A percentile compares a stretch with the other conserved stretches of the same genome.
Evolutionary conservation across 2,888 invertebrate genomes (phyloP).

Genomic region (Emesis castigata): DNA sequence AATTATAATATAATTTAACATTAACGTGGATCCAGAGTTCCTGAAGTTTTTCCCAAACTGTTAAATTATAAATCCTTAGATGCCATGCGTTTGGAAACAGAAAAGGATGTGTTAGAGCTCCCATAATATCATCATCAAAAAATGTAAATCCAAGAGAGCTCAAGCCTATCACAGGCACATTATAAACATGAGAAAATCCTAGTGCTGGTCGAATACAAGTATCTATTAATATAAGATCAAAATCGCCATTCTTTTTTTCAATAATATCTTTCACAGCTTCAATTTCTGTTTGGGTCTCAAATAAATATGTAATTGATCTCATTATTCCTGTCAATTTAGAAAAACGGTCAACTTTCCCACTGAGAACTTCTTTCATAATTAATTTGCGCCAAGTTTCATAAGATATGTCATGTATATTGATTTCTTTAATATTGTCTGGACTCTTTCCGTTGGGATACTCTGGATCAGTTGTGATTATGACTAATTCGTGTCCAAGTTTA

Average conservation of each 20-base stretch:
- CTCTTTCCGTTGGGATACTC: slow-evolving; percentile 63
- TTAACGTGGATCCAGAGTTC: slow-evolving; percentile 29
- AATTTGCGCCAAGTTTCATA: slow-evolving; percentile 42
- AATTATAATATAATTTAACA: slow-evolving; percentile 8
- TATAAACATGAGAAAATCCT: slow-evolving; percentile 49
- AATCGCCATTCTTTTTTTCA: slow-evolving; percentile 21
- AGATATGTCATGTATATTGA: slow-evolving; percentile 73
- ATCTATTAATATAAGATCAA: slow-evolving; percentile 58
- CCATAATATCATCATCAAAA: slow-evolving; percentile 41
- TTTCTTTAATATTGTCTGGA: slow-evolving; percentile 73
- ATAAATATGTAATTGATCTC: neutral
- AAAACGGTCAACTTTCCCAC: neutral
- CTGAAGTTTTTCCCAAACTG: slow-evolving; percentile 59
- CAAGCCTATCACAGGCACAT: slow-evolving; percentile 55
- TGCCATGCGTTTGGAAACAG: slow-evolving; percentile 46
- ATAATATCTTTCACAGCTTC: slow-evolving; percentile 4
- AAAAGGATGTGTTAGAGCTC: slow-evolving; percentile 50
- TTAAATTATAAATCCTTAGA: slow-evolving; percentile 53
- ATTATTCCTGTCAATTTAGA: neutral
- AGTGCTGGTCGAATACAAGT: slow-evolving; percentile 30
- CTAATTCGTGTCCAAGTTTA: slow-evolving; percentile 71
- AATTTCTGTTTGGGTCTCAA: neutral
- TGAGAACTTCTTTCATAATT: neutral
- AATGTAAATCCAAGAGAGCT: slow-evolving; percentile 53
- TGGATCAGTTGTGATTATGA: slow-evolving; percentile 72